Base-by-base conservation (phyloP, 2,797 vertebrate genomes). In the Phataginus tetradactyla region DNA sequence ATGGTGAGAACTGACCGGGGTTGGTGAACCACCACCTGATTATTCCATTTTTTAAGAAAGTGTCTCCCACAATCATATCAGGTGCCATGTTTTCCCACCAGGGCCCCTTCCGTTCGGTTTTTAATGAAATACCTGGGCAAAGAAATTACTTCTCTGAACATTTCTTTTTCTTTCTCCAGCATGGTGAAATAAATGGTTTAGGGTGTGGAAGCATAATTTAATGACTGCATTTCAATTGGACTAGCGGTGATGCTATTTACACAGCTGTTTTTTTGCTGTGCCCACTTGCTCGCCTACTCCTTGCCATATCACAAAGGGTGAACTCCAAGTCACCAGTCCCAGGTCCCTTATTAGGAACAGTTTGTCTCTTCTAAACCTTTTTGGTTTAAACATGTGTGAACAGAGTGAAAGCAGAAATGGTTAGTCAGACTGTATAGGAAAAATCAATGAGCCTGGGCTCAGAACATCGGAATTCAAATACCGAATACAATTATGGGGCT, bases 201-300 rank as follows among this genome's bases (percentile, higher is more conserved):
- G 69, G 34, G 93, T 98, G 96, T 88, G 72, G 83, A 97, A 72
- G 91, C 45, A 75, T 97, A 90, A 96, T 98, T 91, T 97, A 83
- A 96, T 94, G 95, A 97, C 95, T 97, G 96, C 98, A 98, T 98
- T 98, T 98, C 98, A 97, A 97, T 92, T 93, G 84, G 94, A 81
- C 96, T 94, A 90, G 98, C 96, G 96, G 96, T 85, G 97, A 69
- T 66, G 85, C 4, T 97, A 97, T 98, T 98, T 98, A 93, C 57
- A 93, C 94, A 97, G 95, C 95, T 98, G 95, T 84, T 93, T 95
- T 72, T 80, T 37, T 89, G 42, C 83, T 18, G 20, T 55, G 81
- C 71, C 64, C 72, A 71, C 95, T 91, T 1, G 13, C 95, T 91
- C 2, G 12, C 53, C 85, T 91, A 27, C 84, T 63, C 86, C 34